Evolutionary conservation across 2,888 invertebrate genomes (phyloP).

Genomic region (Agrenia bidenticulata): DNA sequence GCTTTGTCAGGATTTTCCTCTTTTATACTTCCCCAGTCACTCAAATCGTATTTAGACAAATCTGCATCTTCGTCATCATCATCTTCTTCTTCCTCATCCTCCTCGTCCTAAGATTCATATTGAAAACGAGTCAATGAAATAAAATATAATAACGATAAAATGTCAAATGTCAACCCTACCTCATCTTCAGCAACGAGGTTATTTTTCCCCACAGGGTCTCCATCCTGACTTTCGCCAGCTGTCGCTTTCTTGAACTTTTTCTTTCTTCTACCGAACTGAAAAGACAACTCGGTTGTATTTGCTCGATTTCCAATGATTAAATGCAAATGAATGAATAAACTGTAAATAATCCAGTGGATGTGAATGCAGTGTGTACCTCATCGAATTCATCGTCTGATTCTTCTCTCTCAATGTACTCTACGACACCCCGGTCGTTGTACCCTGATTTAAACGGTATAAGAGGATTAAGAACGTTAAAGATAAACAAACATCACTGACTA

Average conservation of each 20-base stretch:
- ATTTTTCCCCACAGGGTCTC: constrained; percentile 25
- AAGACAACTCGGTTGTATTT: neutral
- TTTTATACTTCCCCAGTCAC: constrained; percentile 67
- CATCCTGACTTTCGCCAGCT: constrained; percentile 27
- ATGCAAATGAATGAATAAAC: no score
- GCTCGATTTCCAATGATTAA: no score
- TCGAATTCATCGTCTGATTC: constrained; percentile 94
- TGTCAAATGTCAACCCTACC: no score
- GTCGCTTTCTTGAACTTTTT: constrained; percentile 58
- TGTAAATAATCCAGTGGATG: no score
- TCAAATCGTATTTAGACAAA: constrained; percentile 74
- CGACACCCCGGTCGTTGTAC: constrained; percentile 92
- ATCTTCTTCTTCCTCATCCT: constrained; percentile 63
- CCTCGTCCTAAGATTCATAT: constrained; percentile 56
- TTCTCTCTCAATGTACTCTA: constrained; percentile 87
- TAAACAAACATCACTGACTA: constrained; percentile 13
- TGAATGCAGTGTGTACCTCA: constrained; percentile 60
- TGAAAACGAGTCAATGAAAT: no score
- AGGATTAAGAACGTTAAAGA: constrained; percentile 49
- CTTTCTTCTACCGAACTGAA: constrained; percentile 60
- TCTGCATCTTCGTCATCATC: constrained; percentile 63
- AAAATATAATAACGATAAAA: no score
- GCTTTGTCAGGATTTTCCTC: constrained; percentile 25
- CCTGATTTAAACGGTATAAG: constrained; percentile 56
- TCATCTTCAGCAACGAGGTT: constrained; percentile 25